Percentiles rank a stretch among this genome's conserved stretches.
Evolutionary conservation across 2,113 vertebrate genomes (phyloP).

Genomic region (Phalacrocorax pelagicus): DNA sequence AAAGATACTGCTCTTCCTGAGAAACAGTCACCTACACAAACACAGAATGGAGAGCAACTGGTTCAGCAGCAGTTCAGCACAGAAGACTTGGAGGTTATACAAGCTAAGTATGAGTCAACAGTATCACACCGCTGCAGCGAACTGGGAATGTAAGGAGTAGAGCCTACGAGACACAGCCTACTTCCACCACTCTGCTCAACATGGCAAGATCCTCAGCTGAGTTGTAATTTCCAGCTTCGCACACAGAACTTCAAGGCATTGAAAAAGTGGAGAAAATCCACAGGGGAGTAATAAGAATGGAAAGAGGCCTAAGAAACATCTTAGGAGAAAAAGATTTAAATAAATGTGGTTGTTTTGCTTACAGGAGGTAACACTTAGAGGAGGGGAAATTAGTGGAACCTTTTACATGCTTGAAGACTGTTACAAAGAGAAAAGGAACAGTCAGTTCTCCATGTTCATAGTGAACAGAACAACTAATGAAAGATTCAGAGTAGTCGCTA

Average conservation of each 20-base stretch:
- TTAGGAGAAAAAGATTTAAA: neutral
- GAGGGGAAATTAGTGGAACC: neutral
- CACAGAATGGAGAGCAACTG: neutral
- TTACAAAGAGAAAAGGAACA: neutral
- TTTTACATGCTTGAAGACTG: slow-evolving; percentile 1
- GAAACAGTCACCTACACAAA: neutral
- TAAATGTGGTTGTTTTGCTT: neutral
- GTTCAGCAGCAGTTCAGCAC: neutral
- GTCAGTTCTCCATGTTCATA: neutral
- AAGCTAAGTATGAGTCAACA: neutral
- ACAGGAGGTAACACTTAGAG: neutral
- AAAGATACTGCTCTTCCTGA: neutral
- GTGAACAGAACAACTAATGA: slow-evolving; percentile 10
- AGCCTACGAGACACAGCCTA: neutral
- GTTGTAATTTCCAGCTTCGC: neutral
- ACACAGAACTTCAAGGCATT: neutral
- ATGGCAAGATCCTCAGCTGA: neutral
- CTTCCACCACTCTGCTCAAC: neutral
- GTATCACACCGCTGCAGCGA: fast-evolving
- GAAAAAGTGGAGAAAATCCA: neutral
- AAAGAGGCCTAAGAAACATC: neutral
- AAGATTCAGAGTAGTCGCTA: slow-evolving; percentile 21
- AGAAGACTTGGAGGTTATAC: neutral
- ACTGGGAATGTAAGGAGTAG: neutral
- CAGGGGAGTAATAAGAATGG: neutral